Evolutionary conservation across 2,888 invertebrate genomes (phyloP).

Genomic region (Yponomeuta plumbellus): DNA sequence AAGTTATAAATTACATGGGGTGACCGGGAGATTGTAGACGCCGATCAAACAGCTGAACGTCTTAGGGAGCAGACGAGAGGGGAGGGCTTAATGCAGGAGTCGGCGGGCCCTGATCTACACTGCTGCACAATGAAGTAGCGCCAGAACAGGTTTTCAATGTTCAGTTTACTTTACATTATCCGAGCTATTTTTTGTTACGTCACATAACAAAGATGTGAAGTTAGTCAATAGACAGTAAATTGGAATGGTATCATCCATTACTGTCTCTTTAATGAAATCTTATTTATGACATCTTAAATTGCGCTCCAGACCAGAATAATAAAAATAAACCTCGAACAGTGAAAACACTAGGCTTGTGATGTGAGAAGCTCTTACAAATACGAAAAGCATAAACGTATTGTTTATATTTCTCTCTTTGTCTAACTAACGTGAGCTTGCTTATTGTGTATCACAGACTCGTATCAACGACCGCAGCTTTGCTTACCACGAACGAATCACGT

Average conservation of each 20-base stretch:
- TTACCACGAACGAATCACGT: constrained; percentile 40
- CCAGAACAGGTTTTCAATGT: constrained; percentile 37
- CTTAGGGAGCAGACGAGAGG: constrained; percentile 38
- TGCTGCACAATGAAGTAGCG: constrained; percentile 19
- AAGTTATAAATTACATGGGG: constrained; percentile 49
- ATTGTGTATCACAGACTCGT: constrained; percentile 35
- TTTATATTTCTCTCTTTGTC: constrained; percentile 58
- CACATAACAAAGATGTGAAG: not conserved
- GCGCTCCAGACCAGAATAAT: not conserved
- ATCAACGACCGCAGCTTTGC: constrained; percentile 67
- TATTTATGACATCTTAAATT: not conserved
- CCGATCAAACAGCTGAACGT: constrained; percentile 37
- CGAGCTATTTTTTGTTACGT: constrained; percentile 3
- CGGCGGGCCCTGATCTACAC: constrained; percentile 27
- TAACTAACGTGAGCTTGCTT: constrained; percentile 44
- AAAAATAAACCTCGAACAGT: not conserved
- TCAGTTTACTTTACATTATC: constrained; percentile 17
- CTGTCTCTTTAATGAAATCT: not conserved
- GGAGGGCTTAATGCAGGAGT: constrained; percentile 28
- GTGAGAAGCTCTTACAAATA: constrained; percentile 25
- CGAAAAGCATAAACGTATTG: constrained; percentile 46
- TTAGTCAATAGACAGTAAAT: not conserved
- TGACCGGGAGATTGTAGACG: constrained; percentile 39
- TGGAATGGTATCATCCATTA: not conserved
- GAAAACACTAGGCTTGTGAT: not conserved